Base-by-base conservation (phyloP, 2,113 vertebrate genomes). In the Lanius collurio region DNA sequence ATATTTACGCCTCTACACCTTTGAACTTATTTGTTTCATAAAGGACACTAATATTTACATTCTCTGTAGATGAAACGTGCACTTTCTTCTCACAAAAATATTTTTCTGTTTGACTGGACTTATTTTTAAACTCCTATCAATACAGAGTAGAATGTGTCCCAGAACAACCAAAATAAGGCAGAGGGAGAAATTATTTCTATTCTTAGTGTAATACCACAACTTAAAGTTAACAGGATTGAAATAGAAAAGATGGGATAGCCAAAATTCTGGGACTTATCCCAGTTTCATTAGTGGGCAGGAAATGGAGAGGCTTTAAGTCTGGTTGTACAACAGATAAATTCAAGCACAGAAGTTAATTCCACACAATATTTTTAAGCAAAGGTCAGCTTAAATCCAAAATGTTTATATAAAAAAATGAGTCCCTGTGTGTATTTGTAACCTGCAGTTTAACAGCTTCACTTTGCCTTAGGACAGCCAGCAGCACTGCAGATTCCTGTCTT, bases 61-160 rank as follows among this genome's bases (percentile, higher is more conserved):
- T 92, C 62, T 80, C 84, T 76, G 41, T 50, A 91, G 80, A 87
- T 91, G 70, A 95, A 94, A 85, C 4, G 9, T 62, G 49, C 46
- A 6, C 82, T 89, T 83, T 69, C 87, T 79, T 65, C 67, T 85
- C 84, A 62, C 35, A 86, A 96, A 95, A 96, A 97, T 91, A 94
- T 91, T 95, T 94, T 65, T 55, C 6, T 56, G 55, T 90, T 95
- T 80, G 78, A 65, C 37, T 46, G 62, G 50, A 75, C 57, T 83
- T 97, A 85, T 94, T 97, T 97, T 94, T 90, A 88, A 93, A 86
- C 63, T 74, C 78, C 86, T 93, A 86, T 86, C 67, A 83, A 57
- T 93, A 96, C 79, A 88, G 37, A 15, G 75, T 78, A 94, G 79
- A 86, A 78, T 35, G 53, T 37, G 50, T 86, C 63, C 65, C 82